Evolutionary conservation across 2,113 vertebrate species (phyloP), one percentile per base, ranked within the genome.

Genomic region (Grus americana): DNA sequence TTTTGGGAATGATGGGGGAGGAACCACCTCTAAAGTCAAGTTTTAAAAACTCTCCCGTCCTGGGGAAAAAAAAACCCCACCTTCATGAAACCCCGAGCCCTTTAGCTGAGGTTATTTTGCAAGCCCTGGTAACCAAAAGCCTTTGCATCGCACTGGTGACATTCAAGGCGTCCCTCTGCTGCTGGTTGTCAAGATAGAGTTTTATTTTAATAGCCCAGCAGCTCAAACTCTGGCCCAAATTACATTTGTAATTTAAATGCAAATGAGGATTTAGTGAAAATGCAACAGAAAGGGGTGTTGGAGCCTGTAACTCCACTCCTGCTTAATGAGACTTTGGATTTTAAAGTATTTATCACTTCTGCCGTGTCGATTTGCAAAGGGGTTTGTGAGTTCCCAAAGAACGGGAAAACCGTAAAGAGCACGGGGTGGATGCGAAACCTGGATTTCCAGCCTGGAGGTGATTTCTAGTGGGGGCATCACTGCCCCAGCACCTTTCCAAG

Each of bases 171-270:
- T 38, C 66, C 38, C 20, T 36, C 70, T 27, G 50, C 42, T 30
- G 49, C 50, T 2, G 9, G n/a, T 14, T 14, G 11, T 47, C 70
- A 1, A 32, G 49, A 57, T 72, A 34, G 0, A 32, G 49, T 38
- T 81, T 55, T 24, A 62, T 62, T 85, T 88, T 71, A 86, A 90
- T 27, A 88, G 38, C 54, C 52, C 42, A 52, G 27, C 38, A 65
- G 58, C 71, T 82, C 38, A 23, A 87, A 52, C 36, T n/a, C 44
- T 2, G 2, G 78, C 63, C 68, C 70, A n/a, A 88, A 74, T 82
- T 27, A 61, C n/a, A 8, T 75, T 79, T 62, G 59, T 49, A 72
- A 95, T 95, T 94, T 92, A 95, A 94, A 95, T 94, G 93, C 66
- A 95, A 97, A 97, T 79, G 68, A 91, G 76, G 59, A 74, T 82